A percentile compares a stretch with the other conserved stretches of the same genome.
Conservation (phyloP, 1,140 invertebrate genomes). For the Babylonia areolata region DNA sequence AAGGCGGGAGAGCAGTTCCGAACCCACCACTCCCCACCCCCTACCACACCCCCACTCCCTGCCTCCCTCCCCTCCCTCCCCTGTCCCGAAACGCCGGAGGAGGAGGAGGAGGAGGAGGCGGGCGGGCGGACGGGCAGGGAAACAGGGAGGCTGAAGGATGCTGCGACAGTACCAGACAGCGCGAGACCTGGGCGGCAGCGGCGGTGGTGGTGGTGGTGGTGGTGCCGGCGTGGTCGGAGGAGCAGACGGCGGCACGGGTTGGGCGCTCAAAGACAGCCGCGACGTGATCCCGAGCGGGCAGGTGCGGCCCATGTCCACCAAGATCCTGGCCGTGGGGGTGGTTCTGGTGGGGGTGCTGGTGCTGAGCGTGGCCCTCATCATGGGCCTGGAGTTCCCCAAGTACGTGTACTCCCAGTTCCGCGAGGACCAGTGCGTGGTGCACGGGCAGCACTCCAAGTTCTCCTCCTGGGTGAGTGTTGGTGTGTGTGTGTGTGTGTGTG, state of each 20-base stretch:
- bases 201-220: background rate
- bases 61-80: no score
- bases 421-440: conserved; percentile 51
- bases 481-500: no score
- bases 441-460: conserved; percentile 38
- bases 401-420: conserved; percentile 51
- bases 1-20: no score
- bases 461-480: conserved; percentile 49
- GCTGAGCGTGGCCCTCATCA: conserved; percentile 59
- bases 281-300: conserved; percentile 14
- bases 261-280: conserved; percentile 28
- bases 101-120: background rate
- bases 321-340: conserved; percentile 56
- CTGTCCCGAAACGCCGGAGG: no score
- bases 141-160: background rate
- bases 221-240: background rate
- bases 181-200: background rate
- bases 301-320: conserved; percentile 46
- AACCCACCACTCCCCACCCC: background rate
- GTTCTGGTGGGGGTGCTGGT: conserved; percentile 50
- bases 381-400: conserved; percentile 62
- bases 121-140: background rate
- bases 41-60: background rate
- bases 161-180: background rate
- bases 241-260: background rate